Percentiles rank a stretch among this genome's conserved stretches.
Conservation (phyloP, 1,140 invertebrate species). For the Lethrus apterus region DNA sequence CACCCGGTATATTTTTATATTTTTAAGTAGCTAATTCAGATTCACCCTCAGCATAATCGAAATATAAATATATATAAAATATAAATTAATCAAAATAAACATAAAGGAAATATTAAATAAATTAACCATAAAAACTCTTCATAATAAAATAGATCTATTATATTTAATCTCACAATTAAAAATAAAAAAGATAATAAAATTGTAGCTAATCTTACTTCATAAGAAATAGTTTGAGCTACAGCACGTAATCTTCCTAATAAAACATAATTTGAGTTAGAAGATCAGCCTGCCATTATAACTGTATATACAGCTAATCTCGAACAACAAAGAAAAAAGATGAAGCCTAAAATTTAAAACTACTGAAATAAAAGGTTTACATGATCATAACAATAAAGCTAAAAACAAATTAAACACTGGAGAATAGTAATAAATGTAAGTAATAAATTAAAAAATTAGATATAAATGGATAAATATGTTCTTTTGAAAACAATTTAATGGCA, state of each 20-base stretch:
- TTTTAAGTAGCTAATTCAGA: conserved; percentile 67
- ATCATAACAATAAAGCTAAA: conserved; percentile 1
- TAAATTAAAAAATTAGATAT: conserved; percentile 5
- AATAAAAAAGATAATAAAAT: conserved; percentile 48
- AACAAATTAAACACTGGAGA: not conserved
- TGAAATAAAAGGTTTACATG: conserved; percentile 1
- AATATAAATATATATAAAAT: conserved; percentile 59
- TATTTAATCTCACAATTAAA: conserved; percentile 40
- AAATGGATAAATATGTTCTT: not conserved
- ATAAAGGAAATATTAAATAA: conserved; percentile 45
- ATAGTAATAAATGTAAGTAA: too few species aligned
- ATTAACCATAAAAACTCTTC: conserved; percentile 46
- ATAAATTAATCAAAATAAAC: conserved; percentile 49
- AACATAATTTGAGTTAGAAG: conserved; percentile 60
- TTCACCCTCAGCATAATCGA: conserved; percentile 71
- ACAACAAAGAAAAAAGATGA: too few species aligned
- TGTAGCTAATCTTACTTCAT: conserved; percentile 55
- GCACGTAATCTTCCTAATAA: conserved; percentile 10
- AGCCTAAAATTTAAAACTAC: not conserved
- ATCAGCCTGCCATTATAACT: conserved; percentile 52
- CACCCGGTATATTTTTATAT: too few species aligned
- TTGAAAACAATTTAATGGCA: conserved; percentile 59
- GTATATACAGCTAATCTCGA: conserved; percentile 51
- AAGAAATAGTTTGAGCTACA: conserved; percentile 57
- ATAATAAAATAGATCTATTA: conserved; percentile 28